Percentiles rank a stretch among this genome's conserved stretches.
Evolutionary conservation across 2,113 vertebrate species (phyloP).

Genomic region (Pampusana beccarii): DNA sequence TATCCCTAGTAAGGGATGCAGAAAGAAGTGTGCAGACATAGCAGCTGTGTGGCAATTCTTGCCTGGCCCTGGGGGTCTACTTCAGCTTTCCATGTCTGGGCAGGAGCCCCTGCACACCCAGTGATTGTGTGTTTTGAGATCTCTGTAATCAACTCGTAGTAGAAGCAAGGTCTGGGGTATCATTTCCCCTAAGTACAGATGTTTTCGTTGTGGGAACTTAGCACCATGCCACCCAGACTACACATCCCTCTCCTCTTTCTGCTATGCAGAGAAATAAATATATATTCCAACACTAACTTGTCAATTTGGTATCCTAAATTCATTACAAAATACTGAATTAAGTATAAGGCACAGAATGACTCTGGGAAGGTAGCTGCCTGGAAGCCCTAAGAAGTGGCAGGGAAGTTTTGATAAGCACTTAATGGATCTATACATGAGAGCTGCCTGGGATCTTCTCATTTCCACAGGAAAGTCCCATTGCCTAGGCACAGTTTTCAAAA

Average conservation of each 20-base stretch:
- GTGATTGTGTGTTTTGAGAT: background rate
- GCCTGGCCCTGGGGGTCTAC: background rate
- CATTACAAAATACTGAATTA: background rate
- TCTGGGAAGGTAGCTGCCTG: background rate
- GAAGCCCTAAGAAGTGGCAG: background rate
- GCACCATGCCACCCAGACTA: background rate
- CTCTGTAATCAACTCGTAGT: too few relatives aligned
- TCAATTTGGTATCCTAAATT: background rate
- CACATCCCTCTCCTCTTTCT: background rate
- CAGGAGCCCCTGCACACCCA: background rate
- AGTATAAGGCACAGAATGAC: background rate
- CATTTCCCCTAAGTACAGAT: background rate
- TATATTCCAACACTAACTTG: background rate
- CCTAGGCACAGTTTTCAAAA: background rate
- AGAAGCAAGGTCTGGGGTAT: background rate
- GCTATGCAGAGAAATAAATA: background rate
- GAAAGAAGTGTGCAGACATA: background rate
- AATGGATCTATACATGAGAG: background rate
- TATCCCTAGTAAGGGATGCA: background rate
- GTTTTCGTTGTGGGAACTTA: background rate
- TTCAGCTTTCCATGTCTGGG: background rate
- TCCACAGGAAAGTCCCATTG: background rate
- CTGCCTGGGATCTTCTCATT: background rate
- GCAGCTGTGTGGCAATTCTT: background rate
- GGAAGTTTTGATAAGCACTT: background rate